A percentile compares a stretch with the other conserved stretches of the same genome.
Evolutionary conservation across 2,888 invertebrate genomes (phyloP).

Genomic region (Harpagoxenus sublaevis): DNA sequence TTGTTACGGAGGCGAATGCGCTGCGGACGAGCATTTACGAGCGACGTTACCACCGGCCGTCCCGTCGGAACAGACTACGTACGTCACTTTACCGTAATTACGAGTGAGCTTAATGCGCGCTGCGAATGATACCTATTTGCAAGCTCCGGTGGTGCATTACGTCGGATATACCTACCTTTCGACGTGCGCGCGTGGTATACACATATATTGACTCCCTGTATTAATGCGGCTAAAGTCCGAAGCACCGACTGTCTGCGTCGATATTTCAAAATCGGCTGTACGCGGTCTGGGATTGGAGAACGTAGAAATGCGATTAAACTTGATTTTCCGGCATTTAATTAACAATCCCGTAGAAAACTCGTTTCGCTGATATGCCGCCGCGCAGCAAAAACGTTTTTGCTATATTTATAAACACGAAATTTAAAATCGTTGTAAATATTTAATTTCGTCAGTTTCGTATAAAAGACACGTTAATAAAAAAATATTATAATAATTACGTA

Average conservation of each 20-base stretch:
- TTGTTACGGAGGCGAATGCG: background rate
- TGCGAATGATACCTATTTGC: slow-evolving; percentile 64
- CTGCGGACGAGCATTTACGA: slow-evolving; percentile 12
- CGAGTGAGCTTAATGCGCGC: slow-evolving; percentile 61
- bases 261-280: slow-evolving; percentile 49
- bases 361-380: background rate
- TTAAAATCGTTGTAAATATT: background rate
- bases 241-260: slow-evolving; percentile 39
- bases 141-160: slow-evolving; percentile 38
- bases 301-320: slow-evolving; percentile 34
- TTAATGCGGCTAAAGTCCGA: slow-evolving; percentile 44
- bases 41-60: slow-evolving; percentile 10
- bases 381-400: slow-evolving; percentile 9
- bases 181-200: background rate
- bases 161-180: slow-evolving; percentile 15
- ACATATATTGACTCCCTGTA: slow-evolving; percentile 19
- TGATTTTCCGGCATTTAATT: slow-evolving; percentile 42
- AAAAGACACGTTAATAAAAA: background rate
- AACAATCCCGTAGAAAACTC: slow-evolving; percentile 3
- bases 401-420: background rate
- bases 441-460: background rate
- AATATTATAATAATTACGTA: background rate
- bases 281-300: slow-evolving; percentile 24
- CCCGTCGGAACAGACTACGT: background rate
- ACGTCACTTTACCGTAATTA: slow-evolving; percentile 63